phyloP scores from a whole-genome alignment of 2,888 invertebrate genomes.

The Campopleginae sp. region DNA sequence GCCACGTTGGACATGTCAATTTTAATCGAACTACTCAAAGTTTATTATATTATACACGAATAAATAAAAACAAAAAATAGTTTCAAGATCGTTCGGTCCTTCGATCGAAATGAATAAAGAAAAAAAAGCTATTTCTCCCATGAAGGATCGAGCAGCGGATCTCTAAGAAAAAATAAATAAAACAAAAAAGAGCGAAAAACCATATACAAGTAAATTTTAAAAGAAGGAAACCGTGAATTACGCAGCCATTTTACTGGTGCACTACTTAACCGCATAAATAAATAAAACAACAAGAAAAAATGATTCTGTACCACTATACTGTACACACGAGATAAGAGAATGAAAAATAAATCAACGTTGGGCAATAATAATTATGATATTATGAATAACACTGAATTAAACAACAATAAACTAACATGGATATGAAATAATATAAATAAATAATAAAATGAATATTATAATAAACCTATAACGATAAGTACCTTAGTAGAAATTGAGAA shows the following conservation, averaged over 20 bases:
- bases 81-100: conserved; percentile 46
- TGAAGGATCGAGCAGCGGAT: conserved; percentile 37
- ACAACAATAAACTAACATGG: conserved; percentile 36
- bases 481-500: conserved; percentile 41
- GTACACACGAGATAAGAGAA: conserved; percentile 60
- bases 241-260: conserved; percentile 62
- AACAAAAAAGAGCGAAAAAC: conserved; percentile 23
- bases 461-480: conserved; percentile 50
- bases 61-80: conserved; percentile 19
- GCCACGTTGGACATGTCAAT: conserved; percentile 61
- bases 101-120: conserved; percentile 26
- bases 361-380: conserved; percentile 61
- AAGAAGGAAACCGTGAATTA: conserved; percentile 58
- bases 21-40: conserved; percentile 54
- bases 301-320: conserved; percentile 52
- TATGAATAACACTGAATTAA: conserved; percentile 26
- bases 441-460: conserved; percentile 1
- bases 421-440: neutral
- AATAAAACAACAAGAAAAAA: conserved; percentile 40
- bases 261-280: conserved; percentile 60
- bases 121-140: conserved; percentile 40
- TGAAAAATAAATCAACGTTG: conserved; percentile 62
- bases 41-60: conserved; percentile 46
- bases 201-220: conserved; percentile 54
- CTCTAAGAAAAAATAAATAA: conserved; percentile 25